These are phyloP conservation scores for Drosophila sucinea DNA, from an alignment of 1,140 invertebrate genomes.

Conservation along the genomic window DNA sequence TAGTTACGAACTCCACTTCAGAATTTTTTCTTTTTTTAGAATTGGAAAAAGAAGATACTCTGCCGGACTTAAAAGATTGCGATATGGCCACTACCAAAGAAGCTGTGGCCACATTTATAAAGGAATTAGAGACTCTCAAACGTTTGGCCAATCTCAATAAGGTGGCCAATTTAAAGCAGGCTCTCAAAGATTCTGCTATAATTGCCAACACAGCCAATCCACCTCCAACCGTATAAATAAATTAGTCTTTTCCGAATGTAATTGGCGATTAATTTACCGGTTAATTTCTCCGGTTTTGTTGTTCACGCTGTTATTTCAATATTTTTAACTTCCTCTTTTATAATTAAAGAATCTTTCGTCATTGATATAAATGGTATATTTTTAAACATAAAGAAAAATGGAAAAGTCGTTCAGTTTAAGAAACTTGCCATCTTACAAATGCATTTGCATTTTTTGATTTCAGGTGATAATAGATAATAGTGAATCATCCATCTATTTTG, in stretches of 20 bases:
- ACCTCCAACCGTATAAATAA: not conserved
- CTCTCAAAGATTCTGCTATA: conserved; percentile 40
- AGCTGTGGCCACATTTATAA: conserved; percentile 68
- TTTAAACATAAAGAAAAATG: no score
- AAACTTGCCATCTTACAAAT: no score
- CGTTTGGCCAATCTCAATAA: conserved; percentile 70
- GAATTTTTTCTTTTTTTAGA: conserved; percentile 34
- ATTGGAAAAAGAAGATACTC: conserved; percentile 67
- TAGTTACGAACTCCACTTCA: not conserved
- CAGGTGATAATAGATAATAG: no score
- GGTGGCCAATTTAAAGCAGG: conserved; percentile 61
- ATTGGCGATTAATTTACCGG: not conserved
- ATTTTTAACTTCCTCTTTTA: not conserved
- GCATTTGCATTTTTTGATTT: no score
- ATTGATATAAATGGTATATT: no score
- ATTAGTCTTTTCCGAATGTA: not conserved
- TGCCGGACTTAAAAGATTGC: conserved; percentile 62
- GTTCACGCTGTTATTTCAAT: not conserved
- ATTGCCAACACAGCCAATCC: conserved; percentile 2
- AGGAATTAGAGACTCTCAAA: conserved; percentile 72
- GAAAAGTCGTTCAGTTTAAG: no score
- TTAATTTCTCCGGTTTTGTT: no score
- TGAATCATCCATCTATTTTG: no score
- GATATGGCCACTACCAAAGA: conserved; percentile 67
- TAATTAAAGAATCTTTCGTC: no score